Conservation (phyloP, 2,888 invertebrate genomes). For the Apoda limacodes region DNA sequence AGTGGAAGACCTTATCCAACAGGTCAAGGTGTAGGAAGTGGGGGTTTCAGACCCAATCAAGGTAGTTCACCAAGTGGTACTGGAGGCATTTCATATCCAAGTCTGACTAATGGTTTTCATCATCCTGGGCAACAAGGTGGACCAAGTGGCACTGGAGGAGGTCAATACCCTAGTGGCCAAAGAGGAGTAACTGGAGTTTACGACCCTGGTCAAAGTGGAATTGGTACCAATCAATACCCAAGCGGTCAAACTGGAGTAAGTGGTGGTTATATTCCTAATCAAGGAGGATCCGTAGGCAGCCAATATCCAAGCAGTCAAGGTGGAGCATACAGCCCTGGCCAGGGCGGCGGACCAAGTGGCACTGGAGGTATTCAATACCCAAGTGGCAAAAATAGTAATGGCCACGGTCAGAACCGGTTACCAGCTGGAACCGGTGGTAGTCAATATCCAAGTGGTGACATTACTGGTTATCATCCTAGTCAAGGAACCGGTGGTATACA, state of each 20-base stretch:
- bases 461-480: slow-evolving; percentile 2
- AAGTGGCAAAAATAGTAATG: neutral
- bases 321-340: too few relatives aligned
- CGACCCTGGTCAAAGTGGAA: slow-evolving; percentile 4
- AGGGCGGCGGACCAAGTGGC: neutral
- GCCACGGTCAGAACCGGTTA: too few relatives aligned
- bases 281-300: neutral
- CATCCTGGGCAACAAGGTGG: slow-evolving; percentile 4
- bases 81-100: slow-evolving; percentile 7
- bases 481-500: neutral
- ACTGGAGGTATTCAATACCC: slow-evolving; percentile 1
- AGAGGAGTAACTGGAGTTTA: neutral
- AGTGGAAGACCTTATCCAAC: neutral
- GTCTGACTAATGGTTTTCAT: neutral
- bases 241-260: neutral
- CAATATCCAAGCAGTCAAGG: too few relatives aligned
- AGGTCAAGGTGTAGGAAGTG: slow-evolving; percentile 4
- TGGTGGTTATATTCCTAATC: neutral
- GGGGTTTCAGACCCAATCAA: slow-evolving; percentile 4
- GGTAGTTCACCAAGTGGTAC: slow-evolving; percentile 19
- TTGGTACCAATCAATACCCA: too few relatives aligned
- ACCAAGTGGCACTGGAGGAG: neutral
- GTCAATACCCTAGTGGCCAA: too few relatives aligned
- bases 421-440: neutral
- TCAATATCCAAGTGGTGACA: slow-evolving; percentile 1